Evolutionary conservation across 2,888 invertebrate species (phyloP).

Genomic region (Oscheius sp.): DNA sequence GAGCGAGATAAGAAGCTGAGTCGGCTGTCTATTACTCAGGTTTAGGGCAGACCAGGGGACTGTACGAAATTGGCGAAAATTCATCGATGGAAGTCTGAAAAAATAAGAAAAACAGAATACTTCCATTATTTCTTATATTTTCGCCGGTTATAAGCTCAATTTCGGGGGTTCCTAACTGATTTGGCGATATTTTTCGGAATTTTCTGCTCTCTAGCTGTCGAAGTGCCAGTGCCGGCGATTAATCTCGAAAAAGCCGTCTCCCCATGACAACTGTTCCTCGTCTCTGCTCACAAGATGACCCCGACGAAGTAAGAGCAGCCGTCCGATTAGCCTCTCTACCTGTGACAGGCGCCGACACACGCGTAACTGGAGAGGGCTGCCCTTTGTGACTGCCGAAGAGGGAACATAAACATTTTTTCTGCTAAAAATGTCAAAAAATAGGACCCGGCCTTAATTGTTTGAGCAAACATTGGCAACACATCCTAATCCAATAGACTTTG

Average conservation of each 20-base stretch:
- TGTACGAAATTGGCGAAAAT: no score
- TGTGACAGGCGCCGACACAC: conserved; percentile 33
- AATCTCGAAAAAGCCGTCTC: not conserved
- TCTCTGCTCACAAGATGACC: conserved; percentile 23
- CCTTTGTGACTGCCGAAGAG: not conserved
- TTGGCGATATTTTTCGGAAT: no score
- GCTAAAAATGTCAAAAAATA: no score
- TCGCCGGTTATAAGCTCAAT: no score
- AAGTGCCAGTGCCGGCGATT: not conserved
- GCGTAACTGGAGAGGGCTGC: conserved; percentile 15
- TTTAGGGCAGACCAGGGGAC: no score
- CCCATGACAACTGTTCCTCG: conserved; percentile 20
- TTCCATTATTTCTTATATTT: no score
- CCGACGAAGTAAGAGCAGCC: conserved; percentile 24
- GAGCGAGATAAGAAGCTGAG: no score
- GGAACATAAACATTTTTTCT: not conserved
- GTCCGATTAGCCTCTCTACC: conserved; percentile 35
- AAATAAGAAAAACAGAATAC: no score
- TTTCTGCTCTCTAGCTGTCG: not conserved
- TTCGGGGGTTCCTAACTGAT: no score
- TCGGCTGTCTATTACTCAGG: no score
- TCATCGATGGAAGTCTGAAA: no score
- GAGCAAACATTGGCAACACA: not conserved
- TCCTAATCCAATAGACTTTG: not conserved
- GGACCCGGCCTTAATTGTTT: not conserved